Percentiles rank a stretch among this genome's conserved stretches.
These are phyloP conservation scores for Volucella zonaria DNA, from an alignment of 2,888 invertebrate species.

Conservation along the genomic window DNA sequence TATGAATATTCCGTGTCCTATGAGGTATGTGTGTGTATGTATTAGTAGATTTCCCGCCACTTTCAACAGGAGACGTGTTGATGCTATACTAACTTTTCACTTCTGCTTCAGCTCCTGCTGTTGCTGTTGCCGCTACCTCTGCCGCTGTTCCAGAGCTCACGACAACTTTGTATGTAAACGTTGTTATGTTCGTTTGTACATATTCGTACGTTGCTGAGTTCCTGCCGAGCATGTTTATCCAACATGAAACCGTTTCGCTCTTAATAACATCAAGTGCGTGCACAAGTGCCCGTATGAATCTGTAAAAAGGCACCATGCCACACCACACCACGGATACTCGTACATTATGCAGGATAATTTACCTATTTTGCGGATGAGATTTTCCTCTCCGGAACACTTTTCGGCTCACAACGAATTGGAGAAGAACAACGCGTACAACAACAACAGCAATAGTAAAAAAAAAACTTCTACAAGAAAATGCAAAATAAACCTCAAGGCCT, in stretches of 20 bases:
- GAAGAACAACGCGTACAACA: slow-evolving; percentile 12
- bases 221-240: slow-evolving; percentile 60
- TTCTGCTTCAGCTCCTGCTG: slow-evolving; percentile 16
- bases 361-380: slow-evolving; percentile 71
- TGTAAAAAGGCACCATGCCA: slow-evolving; percentile 59
- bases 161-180: slow-evolving; percentile 34
- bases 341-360: slow-evolving; percentile 69
- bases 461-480: slow-evolving; percentile 25
- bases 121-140: neutral
- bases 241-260: slow-evolving; percentile 67
- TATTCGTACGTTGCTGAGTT: slow-evolving; percentile 10
- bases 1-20: slow-evolving; percentile 37
- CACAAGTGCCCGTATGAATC: slow-evolving; percentile 72
- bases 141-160: neutral
- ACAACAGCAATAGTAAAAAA: slow-evolving; percentile 11
- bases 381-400: slow-evolving; percentile 69
- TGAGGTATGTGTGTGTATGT: slow-evolving; percentile 27
- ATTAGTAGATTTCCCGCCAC: slow-evolving; percentile 58
- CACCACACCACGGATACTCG: neutral
- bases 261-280: slow-evolving; percentile 74
- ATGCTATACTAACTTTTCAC: slow-evolving; percentile 53
- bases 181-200: neutral
- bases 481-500: slow-evolving; percentile 63
- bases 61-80: slow-evolving; percentile 67
- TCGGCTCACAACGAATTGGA: slow-evolving; percentile 19